Percentiles rank a stretch among this genome's conserved stretches.
Conservation (phyloP, 2,797 vertebrate species). For the Hephaestus fuliginosus region DNA sequence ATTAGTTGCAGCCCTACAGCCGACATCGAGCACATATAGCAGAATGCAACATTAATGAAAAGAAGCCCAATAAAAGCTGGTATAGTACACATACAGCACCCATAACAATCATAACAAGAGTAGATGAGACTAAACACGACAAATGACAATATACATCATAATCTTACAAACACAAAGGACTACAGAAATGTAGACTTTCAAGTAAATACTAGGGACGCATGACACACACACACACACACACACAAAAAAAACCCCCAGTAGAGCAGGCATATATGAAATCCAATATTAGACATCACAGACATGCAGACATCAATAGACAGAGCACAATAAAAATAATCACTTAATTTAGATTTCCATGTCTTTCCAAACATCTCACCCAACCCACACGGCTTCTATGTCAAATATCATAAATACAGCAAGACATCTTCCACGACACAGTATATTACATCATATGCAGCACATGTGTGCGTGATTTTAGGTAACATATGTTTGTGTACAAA, state of each 20-base stretch:
- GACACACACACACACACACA: conserved; percentile 1
- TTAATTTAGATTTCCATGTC: conserved; percentile 1
- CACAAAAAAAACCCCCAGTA: not conserved
- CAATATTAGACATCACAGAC: conserved; percentile 11
- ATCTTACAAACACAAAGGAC: not conserved
- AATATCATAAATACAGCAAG: not conserved
- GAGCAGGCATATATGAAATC: not conserved
- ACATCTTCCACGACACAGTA: not conserved
- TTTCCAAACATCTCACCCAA: not conserved
- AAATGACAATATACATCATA: not conserved
- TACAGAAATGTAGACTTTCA: not conserved
- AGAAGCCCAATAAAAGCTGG: not conserved
- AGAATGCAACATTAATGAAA: not conserved
- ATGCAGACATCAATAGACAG: conserved; percentile 6
- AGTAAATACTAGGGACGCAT: not conserved
- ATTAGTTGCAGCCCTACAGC: not conserved
- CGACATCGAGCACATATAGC: not conserved
- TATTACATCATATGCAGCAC: not conserved
- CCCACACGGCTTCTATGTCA: not conserved
- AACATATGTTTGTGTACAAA: not conserved
- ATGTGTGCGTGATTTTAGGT: not conserved
- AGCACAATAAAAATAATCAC: conserved; percentile 1
- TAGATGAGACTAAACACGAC: not conserved
- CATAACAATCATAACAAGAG: not conserved
- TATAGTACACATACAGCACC: not conserved